These are phyloP conservation scores for Philhelius pedissequus DNA, from an alignment of 2,888 invertebrate genomes.

Conservation along the genomic window DNA sequence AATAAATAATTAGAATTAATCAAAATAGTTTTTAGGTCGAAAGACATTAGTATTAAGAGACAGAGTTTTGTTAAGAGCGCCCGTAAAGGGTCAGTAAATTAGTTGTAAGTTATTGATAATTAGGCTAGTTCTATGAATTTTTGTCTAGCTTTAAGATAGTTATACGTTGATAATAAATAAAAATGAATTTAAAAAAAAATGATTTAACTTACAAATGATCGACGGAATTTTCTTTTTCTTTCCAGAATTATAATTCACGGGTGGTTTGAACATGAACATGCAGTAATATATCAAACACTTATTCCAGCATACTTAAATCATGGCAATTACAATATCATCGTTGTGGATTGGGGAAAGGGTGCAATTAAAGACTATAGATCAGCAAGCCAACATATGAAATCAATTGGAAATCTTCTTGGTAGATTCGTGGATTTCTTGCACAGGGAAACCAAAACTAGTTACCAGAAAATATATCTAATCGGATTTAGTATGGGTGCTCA, in stretches of 20 bases:
- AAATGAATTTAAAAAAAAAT: too few species aligned
- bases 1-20: too few species aligned
- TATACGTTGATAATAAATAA: too few species aligned
- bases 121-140: too few species aligned
- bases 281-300: conserved; percentile 72
- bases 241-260: conserved; percentile 76
- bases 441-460: conserved; percentile 79
- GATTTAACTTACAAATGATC: neutral
- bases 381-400: conserved; percentile 76
- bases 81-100: too few species aligned
- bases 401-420: conserved; percentile 81
- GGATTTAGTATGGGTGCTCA: conserved; percentile 83
- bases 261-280: conserved; percentile 75
- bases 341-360: conserved; percentile 76
- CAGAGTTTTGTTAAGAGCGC: too few species aligned
- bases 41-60: too few species aligned
- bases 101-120: too few species aligned
- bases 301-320: conserved; percentile 73
- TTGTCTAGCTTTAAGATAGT: too few species aligned
- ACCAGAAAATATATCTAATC: conserved; percentile 74
- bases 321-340: conserved; percentile 74
- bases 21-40: too few species aligned
- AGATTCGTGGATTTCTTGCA: conserved; percentile 84
- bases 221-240: neutral
- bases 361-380: conserved; percentile 76